phyloP scores from a whole-genome alignment of 2,797 vertebrate genomes.

The Gallirallus australis region DNA sequence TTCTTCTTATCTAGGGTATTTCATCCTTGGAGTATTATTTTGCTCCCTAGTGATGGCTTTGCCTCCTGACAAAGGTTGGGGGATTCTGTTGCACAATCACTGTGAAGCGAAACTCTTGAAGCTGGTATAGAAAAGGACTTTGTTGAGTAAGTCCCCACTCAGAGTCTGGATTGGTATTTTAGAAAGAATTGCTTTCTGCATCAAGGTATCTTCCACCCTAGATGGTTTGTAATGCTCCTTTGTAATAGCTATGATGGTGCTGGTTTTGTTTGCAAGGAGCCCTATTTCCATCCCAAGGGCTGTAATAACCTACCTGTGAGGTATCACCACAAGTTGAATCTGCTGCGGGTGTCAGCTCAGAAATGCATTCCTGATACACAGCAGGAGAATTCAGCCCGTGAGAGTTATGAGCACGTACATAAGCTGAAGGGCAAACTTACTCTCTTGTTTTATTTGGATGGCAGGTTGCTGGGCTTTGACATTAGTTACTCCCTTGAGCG shows the following conservation, averaged over 20 bases:
- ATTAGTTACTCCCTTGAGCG: background rate
- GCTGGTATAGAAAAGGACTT: background rate
- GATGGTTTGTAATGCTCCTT: background rate
- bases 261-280: background rate
- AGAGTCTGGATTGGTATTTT: background rate
- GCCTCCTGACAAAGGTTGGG: background rate
- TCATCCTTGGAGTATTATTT: background rate
- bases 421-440: background rate
- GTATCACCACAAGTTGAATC: background rate
- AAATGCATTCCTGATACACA: background rate
- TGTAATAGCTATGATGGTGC: background rate
- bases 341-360: background rate
- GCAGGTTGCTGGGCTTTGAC: background rate
- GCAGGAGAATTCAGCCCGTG: background rate
- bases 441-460: background rate
- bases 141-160: background rate
- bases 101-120: background rate
- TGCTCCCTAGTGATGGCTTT: background rate
- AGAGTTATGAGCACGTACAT: background rate
- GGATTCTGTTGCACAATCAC: background rate
- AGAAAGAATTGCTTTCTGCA: background rate
- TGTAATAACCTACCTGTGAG: background rate
- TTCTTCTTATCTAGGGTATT: background rate
- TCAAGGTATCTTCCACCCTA: background rate
- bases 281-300: background rate